Evolutionary conservation across 2,888 invertebrate genomes (phyloP), one percentile per base, ranked within the genome.

Genomic region (Tupiocoris notatus): DNA sequence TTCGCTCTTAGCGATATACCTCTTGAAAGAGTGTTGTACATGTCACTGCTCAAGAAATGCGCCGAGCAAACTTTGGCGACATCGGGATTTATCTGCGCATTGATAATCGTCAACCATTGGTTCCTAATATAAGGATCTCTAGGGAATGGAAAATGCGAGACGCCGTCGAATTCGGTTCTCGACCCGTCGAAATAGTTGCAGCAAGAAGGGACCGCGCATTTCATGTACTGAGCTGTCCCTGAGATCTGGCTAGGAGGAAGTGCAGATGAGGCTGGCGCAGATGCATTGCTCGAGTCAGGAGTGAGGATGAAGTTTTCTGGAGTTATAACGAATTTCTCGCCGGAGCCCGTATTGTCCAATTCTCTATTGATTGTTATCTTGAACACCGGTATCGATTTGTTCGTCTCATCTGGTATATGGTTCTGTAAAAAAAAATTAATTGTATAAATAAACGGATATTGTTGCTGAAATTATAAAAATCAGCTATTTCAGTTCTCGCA

Each of bases 171-270:
- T 58, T 75, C 75, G 12, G 20, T 6, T 2, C 75, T 17, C 16
- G 59, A 24, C 9, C 64, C 74, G 17, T 75, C 75, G 20, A 75
- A 75, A 66, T 75, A 75, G 25, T 75, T 75, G 24, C 58, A 24
- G 20, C 75, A 75, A 58, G 3, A 12, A 12, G 65, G 58, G 1
- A 75, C 75, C 2, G 59, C 65, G 22, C 75, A 75, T 20, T 75
- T 75, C 2, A 75, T 58, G 20, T 75, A 75, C n/a, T 54, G 21
- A 59, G 59, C n/a, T n/a, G n/a, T n/a, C n/a, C n/a, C n/a, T n/a
- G n/a, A n/a, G n/a, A n/a, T n/a, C n/a, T n/a, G n/a, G n/a, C n/a
- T n/a, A n/a, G n/a, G n/a, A n/a, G n/a, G n/a, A n/a, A 3, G 7
- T 3, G 59, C 59, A 6, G 3, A 3, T 6, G 16, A n/a, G 6